A percentile compares a stretch with the other conserved stretches of the same genome.
These are phyloP conservation scores for Phyllostomus hastatus DNA, from an alignment of 2,113 vertebrate species.

Conservation along the genomic window DNA sequence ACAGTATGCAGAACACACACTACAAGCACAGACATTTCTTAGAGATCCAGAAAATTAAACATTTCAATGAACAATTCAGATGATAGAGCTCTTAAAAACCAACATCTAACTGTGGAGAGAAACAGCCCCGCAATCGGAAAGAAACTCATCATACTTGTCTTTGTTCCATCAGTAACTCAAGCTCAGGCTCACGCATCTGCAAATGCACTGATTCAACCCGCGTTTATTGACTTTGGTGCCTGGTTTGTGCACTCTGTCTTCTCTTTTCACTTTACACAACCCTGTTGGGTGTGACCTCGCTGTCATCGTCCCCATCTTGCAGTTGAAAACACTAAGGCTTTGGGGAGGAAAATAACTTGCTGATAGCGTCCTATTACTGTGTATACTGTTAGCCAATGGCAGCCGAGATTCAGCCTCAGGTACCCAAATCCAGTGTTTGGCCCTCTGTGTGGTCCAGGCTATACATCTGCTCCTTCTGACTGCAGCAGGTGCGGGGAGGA, in stretches of 20 bases:
- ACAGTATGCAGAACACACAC: not conserved
- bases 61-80: not conserved
- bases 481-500: not conserved
- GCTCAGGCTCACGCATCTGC: not conserved
- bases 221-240: not conserved
- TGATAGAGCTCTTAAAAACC: not conserved
- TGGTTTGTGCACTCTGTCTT: not conserved
- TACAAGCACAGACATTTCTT: not conserved
- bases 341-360: not conserved
- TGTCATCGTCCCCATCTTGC: not conserved
- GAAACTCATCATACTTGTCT: not conserved
- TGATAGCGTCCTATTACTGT: not conserved
- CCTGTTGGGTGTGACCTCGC: not conserved
- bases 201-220: not conserved
- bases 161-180: not conserved
- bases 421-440: accelerated
- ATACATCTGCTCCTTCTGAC: not conserved
- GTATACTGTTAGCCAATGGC: not conserved
- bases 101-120: not conserved
- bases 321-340: not conserved
- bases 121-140: not conserved
- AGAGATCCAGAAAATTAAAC: not conserved
- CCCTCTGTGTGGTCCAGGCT: too few species aligned
- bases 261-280: not conserved
- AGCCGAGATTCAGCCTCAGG: not conserved